These are phyloP conservation scores for Apteryx owenii DNA, from an alignment of 2,113 vertebrate genomes.

Conservation along the genomic window DNA sequence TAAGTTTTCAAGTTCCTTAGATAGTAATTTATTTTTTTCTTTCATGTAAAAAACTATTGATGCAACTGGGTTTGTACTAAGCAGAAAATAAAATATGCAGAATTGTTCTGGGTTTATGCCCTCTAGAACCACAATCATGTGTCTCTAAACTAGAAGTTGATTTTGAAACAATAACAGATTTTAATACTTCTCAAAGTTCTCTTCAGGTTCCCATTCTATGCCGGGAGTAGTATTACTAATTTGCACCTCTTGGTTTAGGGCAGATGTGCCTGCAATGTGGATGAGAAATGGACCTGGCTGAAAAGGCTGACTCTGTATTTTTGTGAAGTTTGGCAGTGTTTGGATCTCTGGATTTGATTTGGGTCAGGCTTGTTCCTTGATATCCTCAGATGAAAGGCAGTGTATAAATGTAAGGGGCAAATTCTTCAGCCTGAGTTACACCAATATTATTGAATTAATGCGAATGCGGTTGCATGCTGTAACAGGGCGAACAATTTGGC, in stretches of 20 bases:
- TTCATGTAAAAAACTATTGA: neutral
- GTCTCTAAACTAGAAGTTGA: neutral
- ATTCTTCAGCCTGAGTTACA: slow-evolving; percentile 26
- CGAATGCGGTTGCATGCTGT: neutral
- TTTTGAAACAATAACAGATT: slow-evolving; percentile 38
- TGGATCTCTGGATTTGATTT: slow-evolving; percentile 18
- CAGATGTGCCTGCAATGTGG: neutral
- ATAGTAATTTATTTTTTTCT: neutral
- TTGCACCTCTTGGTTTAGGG: neutral
- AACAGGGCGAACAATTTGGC: slow-evolving; percentile 3
- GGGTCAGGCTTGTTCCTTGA: slow-evolving; percentile 13
- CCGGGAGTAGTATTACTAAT: neutral
- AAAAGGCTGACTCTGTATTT: neutral
- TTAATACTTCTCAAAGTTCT: neutral
- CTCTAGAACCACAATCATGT: neutral
- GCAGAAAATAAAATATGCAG: neutral
- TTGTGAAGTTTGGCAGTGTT: neutral
- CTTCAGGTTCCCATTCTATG: neutral
- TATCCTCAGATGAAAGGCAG: slow-evolving; percentile 9
- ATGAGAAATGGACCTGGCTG: neutral
- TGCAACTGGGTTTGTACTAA: neutral
- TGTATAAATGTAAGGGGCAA: slow-evolving; percentile 6
- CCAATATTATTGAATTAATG: neutral
- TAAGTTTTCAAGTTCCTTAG: neutral
- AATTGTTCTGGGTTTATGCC: neutral